phyloP scores from a whole-genome alignment of 2,888 invertebrate genomes.

The Vandiemenella viatica region DNA sequence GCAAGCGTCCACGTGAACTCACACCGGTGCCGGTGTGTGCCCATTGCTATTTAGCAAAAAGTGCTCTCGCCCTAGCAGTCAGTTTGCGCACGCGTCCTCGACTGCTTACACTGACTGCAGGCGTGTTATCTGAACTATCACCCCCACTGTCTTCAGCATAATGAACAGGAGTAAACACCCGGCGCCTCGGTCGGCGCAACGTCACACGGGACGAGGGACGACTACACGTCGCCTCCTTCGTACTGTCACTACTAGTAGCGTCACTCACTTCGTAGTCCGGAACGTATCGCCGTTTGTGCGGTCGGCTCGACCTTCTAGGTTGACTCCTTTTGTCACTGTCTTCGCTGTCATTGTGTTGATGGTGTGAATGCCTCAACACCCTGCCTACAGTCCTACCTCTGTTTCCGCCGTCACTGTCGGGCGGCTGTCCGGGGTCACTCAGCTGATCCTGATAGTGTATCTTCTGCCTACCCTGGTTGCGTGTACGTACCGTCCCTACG shows the following conservation, averaged over 20 bases:
- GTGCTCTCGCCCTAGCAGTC: constrained; percentile 61
- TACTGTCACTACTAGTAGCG: constrained; percentile 20
- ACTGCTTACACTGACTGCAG: constrained; percentile 48
- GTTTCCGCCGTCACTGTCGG: not conserved
- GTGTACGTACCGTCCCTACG: not conserved
- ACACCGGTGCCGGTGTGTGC: constrained; percentile 42
- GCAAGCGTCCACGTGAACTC: constrained; percentile 69
- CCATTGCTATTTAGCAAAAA: constrained; percentile 27
- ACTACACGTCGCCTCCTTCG: too few species aligned
- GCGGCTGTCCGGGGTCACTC: not conserved
- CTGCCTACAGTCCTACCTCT: not conserved
- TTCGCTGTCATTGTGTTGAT: constrained; percentile 19
- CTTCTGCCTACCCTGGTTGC: not conserved
- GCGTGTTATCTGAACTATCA: constrained; percentile 5
- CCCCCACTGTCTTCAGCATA: constrained; percentile 29
- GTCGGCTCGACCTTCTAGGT: constrained; percentile 7
- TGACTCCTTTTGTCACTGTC: constrained; percentile 23
- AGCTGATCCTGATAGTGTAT: not conserved
- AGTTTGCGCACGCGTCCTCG: constrained; percentile 72
- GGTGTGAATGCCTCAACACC: constrained; percentile 2
- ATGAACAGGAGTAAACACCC: constrained; percentile 25
- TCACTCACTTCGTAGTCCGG: constrained; percentile 14
- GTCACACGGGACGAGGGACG: constrained; percentile 19
- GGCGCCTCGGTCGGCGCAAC: constrained; percentile 28
- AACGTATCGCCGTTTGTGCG: not conserved